Evolutionary conservation across 1,140 invertebrate species (phyloP).

Genomic region (Dryas iulia): DNA sequence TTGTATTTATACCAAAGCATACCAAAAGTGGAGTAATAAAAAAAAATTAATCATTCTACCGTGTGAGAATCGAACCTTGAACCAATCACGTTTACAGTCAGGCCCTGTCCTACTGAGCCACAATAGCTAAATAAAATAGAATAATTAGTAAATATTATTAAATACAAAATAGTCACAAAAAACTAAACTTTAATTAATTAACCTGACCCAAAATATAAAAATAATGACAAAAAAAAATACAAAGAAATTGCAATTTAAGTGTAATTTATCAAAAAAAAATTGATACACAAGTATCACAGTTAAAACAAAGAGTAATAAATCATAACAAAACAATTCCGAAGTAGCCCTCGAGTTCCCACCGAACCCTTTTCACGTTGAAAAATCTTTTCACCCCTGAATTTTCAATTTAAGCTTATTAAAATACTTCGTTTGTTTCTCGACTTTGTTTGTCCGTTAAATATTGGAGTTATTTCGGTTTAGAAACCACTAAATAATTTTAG

Average conservation of each 20-base stretch:
- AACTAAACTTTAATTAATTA: too few species aligned
- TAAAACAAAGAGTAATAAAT: neutral
- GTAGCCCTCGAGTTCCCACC: neutral
- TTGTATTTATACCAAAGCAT: too few species aligned
- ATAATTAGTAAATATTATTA: too few species aligned
- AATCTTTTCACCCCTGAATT: constrained; percentile 2
- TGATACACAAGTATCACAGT: neutral
- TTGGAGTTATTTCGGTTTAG: neutral
- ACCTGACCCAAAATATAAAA: too few species aligned
- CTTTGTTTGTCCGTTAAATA: neutral
- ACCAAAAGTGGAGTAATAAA: too few species aligned
- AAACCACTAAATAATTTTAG: neutral
- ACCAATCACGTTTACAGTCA: too few species aligned
- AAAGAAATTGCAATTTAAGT: neutral
- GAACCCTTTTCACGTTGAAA: constrained; percentile 6
- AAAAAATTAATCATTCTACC: too few species aligned
- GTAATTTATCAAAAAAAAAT: neutral
- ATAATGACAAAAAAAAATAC: neutral
- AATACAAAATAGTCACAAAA: too few species aligned
- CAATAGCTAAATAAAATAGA: too few species aligned
- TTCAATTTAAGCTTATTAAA: constrained; percentile 6
- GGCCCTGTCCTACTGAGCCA: too few species aligned
- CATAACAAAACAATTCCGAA: neutral
- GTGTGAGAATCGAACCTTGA: too few species aligned
- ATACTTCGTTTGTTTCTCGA: neutral